These are phyloP conservation scores for Miichthys miiuy DNA, from an alignment of 2,797 vertebrate genomes.

Conservation along the genomic window DNA sequence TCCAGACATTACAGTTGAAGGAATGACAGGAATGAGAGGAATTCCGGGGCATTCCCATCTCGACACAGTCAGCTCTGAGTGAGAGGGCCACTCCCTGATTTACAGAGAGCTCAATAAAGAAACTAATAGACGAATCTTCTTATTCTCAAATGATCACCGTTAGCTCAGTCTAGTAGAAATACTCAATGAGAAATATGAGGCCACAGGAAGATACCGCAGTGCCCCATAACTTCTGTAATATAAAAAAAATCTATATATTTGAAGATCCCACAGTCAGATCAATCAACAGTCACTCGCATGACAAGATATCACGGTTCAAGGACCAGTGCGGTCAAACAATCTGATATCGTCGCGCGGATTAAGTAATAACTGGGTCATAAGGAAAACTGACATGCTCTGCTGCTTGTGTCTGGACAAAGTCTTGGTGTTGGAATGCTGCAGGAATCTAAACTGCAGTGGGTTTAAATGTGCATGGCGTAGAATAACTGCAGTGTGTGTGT, in stretches of 20 bases:
- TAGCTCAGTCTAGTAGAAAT: not conserved
- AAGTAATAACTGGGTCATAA: conserved; percentile 44
- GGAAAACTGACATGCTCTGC: conserved; percentile 14
- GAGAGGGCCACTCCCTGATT: conserved; percentile 71
- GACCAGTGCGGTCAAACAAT: conserved; percentile 9
- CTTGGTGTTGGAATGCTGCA: conserved; percentile 54
- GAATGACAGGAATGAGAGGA: conserved; percentile 85
- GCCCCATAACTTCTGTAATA: not conserved
- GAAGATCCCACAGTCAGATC: not conserved
- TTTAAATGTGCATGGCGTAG: conserved; percentile 50
- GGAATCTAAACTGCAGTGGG: conserved; percentile 58
- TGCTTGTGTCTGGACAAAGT: conserved; percentile 47
- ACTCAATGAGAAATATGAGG: not conserved
- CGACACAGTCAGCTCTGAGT: conserved; percentile 54
- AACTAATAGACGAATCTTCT: conserved; percentile 23
- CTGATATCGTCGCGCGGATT: not conserved
- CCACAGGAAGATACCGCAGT: not conserved
- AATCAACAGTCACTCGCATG: not conserved
- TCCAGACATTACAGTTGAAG: conserved; percentile 79
- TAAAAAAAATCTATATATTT: not conserved
- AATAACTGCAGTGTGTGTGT: conserved; percentile 46
- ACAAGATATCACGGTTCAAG: conserved; percentile 12
- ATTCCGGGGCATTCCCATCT: conserved; percentile 85
- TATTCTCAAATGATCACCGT: not conserved
- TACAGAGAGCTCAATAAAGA: conserved; percentile 39